phyloP scores from a whole-genome alignment of 2,888 invertebrate species.

The Drosophila meridionalis region DNA sequence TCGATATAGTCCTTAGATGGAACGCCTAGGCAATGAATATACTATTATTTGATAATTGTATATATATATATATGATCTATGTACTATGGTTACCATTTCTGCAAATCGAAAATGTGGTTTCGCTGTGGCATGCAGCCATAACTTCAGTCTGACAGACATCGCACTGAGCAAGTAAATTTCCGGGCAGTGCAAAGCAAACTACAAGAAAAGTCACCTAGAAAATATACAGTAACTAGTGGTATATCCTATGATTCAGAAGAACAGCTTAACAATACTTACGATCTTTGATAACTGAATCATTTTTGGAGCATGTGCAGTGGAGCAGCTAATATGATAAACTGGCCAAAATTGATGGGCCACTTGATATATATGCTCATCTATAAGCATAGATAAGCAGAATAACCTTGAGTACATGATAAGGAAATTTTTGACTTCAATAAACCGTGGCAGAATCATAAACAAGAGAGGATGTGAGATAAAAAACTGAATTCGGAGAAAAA shows the following conservation, averaged over 20 bases:
- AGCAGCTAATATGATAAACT: slow-evolving; percentile 5
- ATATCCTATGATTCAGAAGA: neutral
- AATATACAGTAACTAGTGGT: neutral
- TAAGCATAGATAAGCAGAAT: slow-evolving; percentile 14
- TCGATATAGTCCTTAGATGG: slow-evolving; percentile 33
- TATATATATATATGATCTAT: neutral
- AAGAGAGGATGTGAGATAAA: neutral
- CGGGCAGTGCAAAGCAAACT: slow-evolving; percentile 12
- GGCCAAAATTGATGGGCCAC: neutral
- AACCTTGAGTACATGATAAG: slow-evolving; percentile 15
- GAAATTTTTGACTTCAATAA: slow-evolving; percentile 10
- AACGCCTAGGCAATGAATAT: slow-evolving; percentile 14
- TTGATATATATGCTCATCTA: slow-evolving; percentile 9
- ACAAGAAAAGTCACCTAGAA: slow-evolving; percentile 10
- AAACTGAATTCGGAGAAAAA: neutral
- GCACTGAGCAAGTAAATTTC: slow-evolving; percentile 25
- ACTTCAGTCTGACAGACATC: slow-evolving; percentile 35
- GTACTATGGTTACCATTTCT: slow-evolving; percentile 28
- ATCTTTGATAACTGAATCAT: slow-evolving; percentile 18
- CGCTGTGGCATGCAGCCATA: slow-evolving; percentile 41
- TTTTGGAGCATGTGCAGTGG: neutral
- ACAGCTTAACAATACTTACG: slow-evolving; percentile 6
- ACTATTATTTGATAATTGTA: neutral
- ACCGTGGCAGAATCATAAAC: slow-evolving; percentile 5
- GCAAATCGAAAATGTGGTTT: slow-evolving; percentile 49